These are phyloP conservation scores for Drosophila saltans DNA, from an alignment of 1,140 invertebrate species.

Conservation along the genomic window DNA sequence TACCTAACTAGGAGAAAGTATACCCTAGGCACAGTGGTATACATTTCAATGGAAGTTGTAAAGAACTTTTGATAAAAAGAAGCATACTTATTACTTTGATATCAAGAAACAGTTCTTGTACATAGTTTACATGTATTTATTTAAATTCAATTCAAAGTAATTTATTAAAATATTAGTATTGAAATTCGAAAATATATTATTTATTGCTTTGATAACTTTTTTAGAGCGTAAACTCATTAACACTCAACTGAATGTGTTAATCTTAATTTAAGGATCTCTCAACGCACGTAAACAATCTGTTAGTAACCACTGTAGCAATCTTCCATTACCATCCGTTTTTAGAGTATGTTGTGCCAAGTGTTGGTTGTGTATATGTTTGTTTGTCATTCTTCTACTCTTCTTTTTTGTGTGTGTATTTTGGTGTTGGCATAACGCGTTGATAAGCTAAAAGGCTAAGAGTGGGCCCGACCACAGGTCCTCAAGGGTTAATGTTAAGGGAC, in stretches of 20 bases:
- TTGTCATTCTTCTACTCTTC: conserved; percentile 1
- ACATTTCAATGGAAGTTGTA: background rate
- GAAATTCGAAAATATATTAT: no score
- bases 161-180: no score
- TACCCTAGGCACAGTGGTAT: conserved; percentile 24
- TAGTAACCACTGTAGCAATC: background rate
- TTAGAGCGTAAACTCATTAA: no score
- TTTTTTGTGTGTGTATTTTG: conserved; percentile 15
- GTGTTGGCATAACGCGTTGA: conserved; percentile 70
- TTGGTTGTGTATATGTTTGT: background rate
- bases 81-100: no score
- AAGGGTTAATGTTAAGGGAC: conserved; percentile 48
- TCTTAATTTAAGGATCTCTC: no score
- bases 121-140: no score
- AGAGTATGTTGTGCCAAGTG: background rate
- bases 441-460: conserved; percentile 68
- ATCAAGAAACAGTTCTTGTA: no score
- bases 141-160: no score
- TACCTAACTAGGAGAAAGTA: conserved; percentile 39
- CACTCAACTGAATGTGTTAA: no score
- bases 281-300: background rate
- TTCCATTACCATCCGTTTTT: background rate
- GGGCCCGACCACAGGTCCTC: conserved; percentile 35
- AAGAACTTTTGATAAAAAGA: no score
- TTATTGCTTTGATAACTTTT: no score